phyloP scores from a whole-genome alignment of 2,888 invertebrate genomes.

The Strigamia crassipes region DNA sequence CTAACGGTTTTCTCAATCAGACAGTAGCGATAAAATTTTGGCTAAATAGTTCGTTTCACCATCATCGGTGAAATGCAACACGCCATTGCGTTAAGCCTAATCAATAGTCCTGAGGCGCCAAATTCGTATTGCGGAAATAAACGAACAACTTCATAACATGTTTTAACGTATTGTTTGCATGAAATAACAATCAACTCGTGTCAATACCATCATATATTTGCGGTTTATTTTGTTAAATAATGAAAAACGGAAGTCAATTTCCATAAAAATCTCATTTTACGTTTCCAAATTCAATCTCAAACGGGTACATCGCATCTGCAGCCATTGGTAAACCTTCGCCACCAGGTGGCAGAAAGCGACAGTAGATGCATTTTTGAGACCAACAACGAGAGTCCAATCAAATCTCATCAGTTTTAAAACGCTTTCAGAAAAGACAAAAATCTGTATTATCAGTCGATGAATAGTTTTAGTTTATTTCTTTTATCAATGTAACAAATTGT shows the following conservation, averaged over 20 bases:
- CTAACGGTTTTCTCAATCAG: not conserved
- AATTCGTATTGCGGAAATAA: slow-evolving; percentile 26
- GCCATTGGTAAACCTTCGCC: not conserved
- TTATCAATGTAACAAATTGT: too few relatives aligned
- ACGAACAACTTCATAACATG: not conserved
- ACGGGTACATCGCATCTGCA: not conserved
- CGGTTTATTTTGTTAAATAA: too few relatives aligned
- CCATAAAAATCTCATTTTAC: not conserved
- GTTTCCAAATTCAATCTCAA: not conserved
- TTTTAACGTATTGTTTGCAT: not conserved
- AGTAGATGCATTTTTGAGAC: not conserved
- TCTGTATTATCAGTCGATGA: too few relatives aligned
- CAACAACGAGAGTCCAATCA: too few relatives aligned
- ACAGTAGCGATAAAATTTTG: not conserved
- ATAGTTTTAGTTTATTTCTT: too few relatives aligned
- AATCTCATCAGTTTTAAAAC: too few relatives aligned
- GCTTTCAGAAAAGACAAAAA: too few relatives aligned
- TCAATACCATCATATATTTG: not conserved
- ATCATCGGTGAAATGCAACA: slow-evolving; percentile 29
- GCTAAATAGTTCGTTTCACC: slow-evolving; percentile 12
- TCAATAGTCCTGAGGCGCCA: slow-evolving; percentile 38
- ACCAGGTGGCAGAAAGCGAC: not conserved
- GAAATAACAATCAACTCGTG: not conserved
- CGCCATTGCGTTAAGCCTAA: slow-evolving; percentile 44
- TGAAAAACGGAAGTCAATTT: too few relatives aligned